phyloP scores from a whole-genome alignment of 2,888 invertebrate species.

The Flabesymbios commensalis region DNA sequence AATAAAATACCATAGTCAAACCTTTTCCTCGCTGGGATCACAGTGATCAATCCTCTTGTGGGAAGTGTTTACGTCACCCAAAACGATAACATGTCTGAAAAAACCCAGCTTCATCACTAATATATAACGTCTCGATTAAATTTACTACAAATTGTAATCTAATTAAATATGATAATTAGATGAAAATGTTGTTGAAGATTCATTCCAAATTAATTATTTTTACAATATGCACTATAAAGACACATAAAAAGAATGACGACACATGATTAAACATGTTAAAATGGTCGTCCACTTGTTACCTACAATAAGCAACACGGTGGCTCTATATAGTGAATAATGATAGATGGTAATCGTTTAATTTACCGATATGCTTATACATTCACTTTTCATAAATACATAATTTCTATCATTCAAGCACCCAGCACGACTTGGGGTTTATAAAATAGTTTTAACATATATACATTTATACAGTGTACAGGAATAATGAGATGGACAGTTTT shows the following conservation, averaged over 20 bases:
- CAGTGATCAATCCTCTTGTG: slow-evolving; percentile 63
- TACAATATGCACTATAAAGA: neutral
- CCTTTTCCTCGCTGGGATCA: slow-evolving; percentile 58
- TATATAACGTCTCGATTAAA: neutral
- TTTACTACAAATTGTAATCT: neutral
- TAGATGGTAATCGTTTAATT: no score
- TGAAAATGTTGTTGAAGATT: neutral
- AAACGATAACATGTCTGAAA: slow-evolving; percentile 63
- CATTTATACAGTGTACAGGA: no score
- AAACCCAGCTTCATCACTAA: neutral
- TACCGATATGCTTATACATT: no score
- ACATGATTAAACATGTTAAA: neutral
- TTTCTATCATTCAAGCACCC: no score
- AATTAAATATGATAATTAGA: neutral
- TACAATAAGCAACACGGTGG: no score
- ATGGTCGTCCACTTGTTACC: no score
- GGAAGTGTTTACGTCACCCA: slow-evolving; percentile 64
- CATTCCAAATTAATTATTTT: neutral
- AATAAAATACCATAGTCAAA: no score
- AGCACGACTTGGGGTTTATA: no score
- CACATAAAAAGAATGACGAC: neutral
- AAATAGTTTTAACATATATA: no score
- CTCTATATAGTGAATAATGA: no score
- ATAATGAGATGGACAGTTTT: no score
- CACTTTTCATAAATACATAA: no score